A percentile compares a stretch with the other conserved stretches of the same genome.
Conservation (phyloP, 2,888 invertebrate species). For the Abrostola tripartita region DNA sequence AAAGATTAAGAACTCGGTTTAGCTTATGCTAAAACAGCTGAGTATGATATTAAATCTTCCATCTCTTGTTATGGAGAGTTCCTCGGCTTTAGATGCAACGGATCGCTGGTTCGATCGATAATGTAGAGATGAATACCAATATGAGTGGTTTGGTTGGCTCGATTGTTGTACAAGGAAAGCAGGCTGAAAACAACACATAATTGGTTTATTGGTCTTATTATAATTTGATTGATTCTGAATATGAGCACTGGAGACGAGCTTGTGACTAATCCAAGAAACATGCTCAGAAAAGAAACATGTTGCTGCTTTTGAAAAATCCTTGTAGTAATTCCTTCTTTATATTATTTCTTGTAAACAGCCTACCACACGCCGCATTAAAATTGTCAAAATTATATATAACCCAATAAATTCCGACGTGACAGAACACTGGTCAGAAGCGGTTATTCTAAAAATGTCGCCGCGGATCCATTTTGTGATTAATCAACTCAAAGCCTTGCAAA, state of each 20-base stretch:
- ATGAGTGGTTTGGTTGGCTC: no score
- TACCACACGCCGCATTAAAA: conserved; percentile 31
- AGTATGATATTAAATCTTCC: no score
- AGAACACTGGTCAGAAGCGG: conserved; percentile 45
- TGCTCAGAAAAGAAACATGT: conserved; percentile 1
- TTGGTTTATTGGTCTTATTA: no score
- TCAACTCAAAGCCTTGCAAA: conserved; percentile 74
- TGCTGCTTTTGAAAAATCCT: conserved; percentile 10
- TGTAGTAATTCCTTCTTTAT: background rate
- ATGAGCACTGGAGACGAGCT: no score
- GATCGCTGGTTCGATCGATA: no score
- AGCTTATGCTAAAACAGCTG: no score
- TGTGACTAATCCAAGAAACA: background rate
- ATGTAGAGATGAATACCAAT: no score
- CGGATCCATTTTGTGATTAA: conserved; percentile 67
- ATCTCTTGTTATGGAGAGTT: no score
- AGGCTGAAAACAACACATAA: no score
- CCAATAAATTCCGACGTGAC: conserved; percentile 43
- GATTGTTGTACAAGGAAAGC: no score
- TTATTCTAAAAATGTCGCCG: conserved; percentile 70
- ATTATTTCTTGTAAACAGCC: conserved; percentile 17
- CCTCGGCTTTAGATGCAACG: no score
- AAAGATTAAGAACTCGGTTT: background rate
- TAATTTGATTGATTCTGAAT: no score
- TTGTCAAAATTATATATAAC: conserved; percentile 36